These are phyloP conservation scores for Rhinella marina DNA, from an alignment of 2,797 vertebrate genomes.

Conservation along the genomic window DNA sequence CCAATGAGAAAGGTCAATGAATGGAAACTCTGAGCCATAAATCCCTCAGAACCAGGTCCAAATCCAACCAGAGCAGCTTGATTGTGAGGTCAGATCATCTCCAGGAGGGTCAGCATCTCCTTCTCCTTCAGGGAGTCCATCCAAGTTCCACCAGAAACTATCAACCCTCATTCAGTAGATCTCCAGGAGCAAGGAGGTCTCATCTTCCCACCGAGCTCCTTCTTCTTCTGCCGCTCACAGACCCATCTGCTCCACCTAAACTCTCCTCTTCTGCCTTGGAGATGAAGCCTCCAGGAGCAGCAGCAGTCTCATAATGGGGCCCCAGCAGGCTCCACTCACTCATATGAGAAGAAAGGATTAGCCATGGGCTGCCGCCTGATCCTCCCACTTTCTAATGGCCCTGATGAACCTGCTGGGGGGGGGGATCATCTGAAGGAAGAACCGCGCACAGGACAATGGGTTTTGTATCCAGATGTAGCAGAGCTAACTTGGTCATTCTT, in stretches of 20 bases:
- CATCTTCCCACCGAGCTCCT: neutral
- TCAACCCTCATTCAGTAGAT: neutral
- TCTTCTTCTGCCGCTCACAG: neutral
- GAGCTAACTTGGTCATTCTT: neutral
- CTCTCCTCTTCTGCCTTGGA: slow-evolving; percentile 13
- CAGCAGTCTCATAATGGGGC: slow-evolving; percentile 29
- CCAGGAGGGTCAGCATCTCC: slow-evolving; percentile 4
- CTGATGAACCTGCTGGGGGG: neutral
- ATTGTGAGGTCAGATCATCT: neutral
- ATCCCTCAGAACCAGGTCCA: neutral
- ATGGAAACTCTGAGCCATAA: neutral
- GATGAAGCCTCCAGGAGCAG: neutral
- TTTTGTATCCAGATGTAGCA: neutral
- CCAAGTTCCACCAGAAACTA: neutral
- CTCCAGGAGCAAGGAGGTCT: neutral
- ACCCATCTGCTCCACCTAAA: neutral
- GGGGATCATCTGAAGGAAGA: neutral
- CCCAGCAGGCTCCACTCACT: neutral
- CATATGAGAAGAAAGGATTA: slow-evolving; percentile 18
- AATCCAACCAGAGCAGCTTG: neutral
- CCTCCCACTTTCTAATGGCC: neutral
- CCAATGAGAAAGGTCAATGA: neutral
- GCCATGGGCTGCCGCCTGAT: neutral
- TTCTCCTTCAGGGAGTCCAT: slow-evolving; percentile 11
- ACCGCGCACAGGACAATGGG: no score